phyloP scores from a whole-genome alignment of 1,140 invertebrate genomes.

The Octopus sinensis region DNA sequence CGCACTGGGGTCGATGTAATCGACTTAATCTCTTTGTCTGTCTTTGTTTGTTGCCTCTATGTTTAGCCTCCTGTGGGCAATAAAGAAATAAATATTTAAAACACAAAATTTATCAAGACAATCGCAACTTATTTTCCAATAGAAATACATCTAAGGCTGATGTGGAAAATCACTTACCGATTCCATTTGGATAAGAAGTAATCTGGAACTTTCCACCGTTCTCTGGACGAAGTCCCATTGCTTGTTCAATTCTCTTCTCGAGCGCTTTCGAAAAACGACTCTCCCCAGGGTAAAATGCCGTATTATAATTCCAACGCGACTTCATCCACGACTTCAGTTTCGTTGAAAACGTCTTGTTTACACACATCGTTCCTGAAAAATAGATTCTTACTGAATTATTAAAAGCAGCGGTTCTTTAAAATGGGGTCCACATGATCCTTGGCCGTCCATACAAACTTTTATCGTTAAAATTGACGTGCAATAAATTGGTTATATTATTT shows the following conservation, averaged over 20 bases:
- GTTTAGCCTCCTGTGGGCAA: no score
- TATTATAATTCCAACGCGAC: constrained; percentile 55
- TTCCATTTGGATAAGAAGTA: constrained; percentile 49
- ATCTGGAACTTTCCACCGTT: constrained; percentile 57
- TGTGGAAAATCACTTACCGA: constrained; percentile 33
- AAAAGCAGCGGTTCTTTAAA: no score
- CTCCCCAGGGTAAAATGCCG: constrained; percentile 56
- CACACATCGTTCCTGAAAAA: constrained; percentile 49
- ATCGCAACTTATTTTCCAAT: no score
- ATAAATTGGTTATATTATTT: not conserved
- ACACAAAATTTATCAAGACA: no score
- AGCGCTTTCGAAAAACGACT: constrained; percentile 47
- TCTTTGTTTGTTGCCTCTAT: no score
- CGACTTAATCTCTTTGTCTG: no score
- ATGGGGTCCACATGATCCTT: no score
- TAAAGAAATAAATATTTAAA: no score
- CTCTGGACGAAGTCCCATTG: constrained; percentile 42
- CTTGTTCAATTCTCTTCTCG: constrained; percentile 43
- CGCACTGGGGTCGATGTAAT: no score
- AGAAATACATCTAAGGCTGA: no score
- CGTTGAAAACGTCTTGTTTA: constrained; percentile 49
- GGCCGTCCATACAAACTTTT: no score
- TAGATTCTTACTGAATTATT: not conserved
- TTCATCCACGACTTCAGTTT: constrained; percentile 42
- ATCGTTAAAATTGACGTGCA: not conserved